Base-by-base conservation (phyloP, 2,797 vertebrate species). In the Buceros bicornis region DNA sequence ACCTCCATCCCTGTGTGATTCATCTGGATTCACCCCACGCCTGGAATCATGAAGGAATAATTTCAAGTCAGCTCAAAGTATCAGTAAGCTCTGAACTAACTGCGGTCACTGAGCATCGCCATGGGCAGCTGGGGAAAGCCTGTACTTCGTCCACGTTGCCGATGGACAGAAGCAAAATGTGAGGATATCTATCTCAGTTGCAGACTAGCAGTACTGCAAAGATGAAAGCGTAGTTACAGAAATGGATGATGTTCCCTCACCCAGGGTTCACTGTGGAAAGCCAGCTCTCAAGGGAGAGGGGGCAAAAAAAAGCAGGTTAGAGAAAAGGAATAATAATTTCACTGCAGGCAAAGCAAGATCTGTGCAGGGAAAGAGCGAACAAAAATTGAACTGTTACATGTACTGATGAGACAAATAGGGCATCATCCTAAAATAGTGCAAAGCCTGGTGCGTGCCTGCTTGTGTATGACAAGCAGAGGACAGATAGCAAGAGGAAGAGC, bases 1-100 rank as follows among this genome's bases (percentile, higher is more conserved):
- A 89, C 79, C 66, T 94, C 73, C 54, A 71, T 45, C 40, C 37
- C 53, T 31, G 42, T n/a, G 57, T 94, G 91, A 96, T 94, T 97
- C 74, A 96, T 93, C 93, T 70, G 56, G 56, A 53, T 97, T 92
- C 78, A 51, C 60, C 96, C 65, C 50, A 93, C 26, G 11, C 78
- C 45, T 83, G 85, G 82, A 96, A 91, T 90, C 56, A 90, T 1
- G 18, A 70, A 95, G 56, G 33, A 83, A 83, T 70, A 53, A 70
- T 84, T 89, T 82, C 70, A 86, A 85, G 35, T 51, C 77, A 65
- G 14, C 61, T 82, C 35, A 47, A 56, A 6, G 13, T 15, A 51
- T 33, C 11, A 1, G 54, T 19, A 80, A 78, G 29, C 31, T 86
- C 62, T 72, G 76, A 81, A 58, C 35, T 37, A 58, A 28, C 28